Evolutionary conservation across 1,140 invertebrate genomes (phyloP), one percentile per base, ranked within the genome.

Genomic region (Rhyacophila brunnea): DNA sequence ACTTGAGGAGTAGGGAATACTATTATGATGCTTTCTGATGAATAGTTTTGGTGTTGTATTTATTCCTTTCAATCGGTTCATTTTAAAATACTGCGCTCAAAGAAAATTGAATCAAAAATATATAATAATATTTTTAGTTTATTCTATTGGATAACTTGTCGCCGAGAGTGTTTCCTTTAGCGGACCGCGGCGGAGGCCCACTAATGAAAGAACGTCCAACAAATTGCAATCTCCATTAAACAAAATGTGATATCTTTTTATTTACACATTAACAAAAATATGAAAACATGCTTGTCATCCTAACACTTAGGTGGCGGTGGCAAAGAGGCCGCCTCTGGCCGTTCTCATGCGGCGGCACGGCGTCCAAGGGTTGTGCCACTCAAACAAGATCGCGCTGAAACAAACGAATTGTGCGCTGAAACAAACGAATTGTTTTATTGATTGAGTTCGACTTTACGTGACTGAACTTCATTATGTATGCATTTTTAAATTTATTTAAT

Each of bases 261-360:
- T 65, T 65, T 65, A 65, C 58, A 65, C 63, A 65, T 65, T 65
- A 65, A 65, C 63, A 65, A 65, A 60, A 65, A 65, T 65, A 65
- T 38, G 54, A 65, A 58, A 65, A 61, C 58, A 53, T 58, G 54
- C 14, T 42, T 57, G 63, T 65, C 63, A 65, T 58, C 51, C 53
- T 43, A 47, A 65, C 63, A 65, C 63, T 65, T 65, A 65, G 54
- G 23, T 28, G 18, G 11, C 34, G 19, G 57, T 50, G 57, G 47
- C 56, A 64, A 58, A 51, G 36, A 14, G 14, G 42, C 14, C 49
- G 42, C 10, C 57, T 43, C 17, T 17, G n/a, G 11, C 4, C 3
- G 9, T 40, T 11, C 38, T 40, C 38, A n/a, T 15, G n/a, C n/a
- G 11, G 11, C n/a, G n/a, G 15, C 38, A 5, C n/a, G 13, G 28